Base-by-base conservation (phyloP, 2,888 invertebrate genomes). In the Catocala nupta region DNA sequence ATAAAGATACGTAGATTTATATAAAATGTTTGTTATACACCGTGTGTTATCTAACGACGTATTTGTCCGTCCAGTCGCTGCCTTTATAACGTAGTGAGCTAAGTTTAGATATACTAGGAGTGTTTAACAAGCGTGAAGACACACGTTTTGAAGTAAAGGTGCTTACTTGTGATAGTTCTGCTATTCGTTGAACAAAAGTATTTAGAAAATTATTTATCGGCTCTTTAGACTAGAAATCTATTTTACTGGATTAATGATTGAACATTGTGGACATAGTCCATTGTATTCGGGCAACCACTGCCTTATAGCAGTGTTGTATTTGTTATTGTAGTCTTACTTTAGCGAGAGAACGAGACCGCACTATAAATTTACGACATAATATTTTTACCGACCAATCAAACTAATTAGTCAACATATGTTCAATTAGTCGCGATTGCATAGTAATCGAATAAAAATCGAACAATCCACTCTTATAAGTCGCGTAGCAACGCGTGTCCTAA, bases 31-130 rank as follows among this genome's bases (percentile, higher is more conserved):
- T 34, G n/a, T 60, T 34, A 54, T 49, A 44, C 16, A 13, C 9
- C 49, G 43, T 16, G 13, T 42, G 42, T 48, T 59, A 48, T 49
- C 10, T 49, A 59, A 49, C 54, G 39, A 68, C 59, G 56, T 51
- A 39, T 49, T 1, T 65, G 67, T 83, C 85, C 83, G 82, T 85
- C 85, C 84, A 71, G 50, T 70, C 72, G 78, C 73, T 81, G 82
- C 79, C 80, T 81, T 78, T 60, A n/a, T 43, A 33, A 49, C 10
- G 59, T 42, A 62, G 53, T 62, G 39, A n/a, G 49, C 33, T n/a
- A 49, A 59, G n/a, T 12, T 48, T 12, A n/a, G 45, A 53, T 57
- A 52, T 55, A 48, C 43, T 39, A 39, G 10, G 36, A 54, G 56
- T 55, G 50, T 56, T 44, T 62, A 42, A 57, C 62, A 58, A 58